phyloP scores from a whole-genome alignment of 2,888 invertebrate genomes.

The Callinectes sapidus region DNA sequence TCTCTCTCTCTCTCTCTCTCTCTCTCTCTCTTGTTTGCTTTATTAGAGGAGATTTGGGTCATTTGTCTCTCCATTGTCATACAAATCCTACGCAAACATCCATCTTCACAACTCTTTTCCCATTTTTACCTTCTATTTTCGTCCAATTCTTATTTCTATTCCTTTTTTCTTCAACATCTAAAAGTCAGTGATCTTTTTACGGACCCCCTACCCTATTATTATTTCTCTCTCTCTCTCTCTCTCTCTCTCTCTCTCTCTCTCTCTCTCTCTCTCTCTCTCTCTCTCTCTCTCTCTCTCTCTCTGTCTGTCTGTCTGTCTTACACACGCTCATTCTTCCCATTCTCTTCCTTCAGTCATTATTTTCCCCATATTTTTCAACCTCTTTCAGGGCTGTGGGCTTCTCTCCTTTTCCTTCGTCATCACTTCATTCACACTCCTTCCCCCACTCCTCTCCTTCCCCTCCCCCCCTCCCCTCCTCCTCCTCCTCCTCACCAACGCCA shows the following conservation, averaged over 20 bases:
- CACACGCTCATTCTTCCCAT: neutral
- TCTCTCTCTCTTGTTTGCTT: neutral
- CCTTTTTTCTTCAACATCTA: neutral
- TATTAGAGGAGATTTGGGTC: neutral
- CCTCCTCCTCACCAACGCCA: neutral
- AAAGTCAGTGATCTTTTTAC: neutral
- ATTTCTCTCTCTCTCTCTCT: neutral
- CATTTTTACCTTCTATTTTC: neutral
- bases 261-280: neutral
- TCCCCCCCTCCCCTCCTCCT: neutral
- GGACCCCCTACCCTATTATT: neutral
- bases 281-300: neutral
- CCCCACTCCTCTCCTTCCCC: neutral
- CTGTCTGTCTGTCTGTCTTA: neutral
- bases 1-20: neutral
- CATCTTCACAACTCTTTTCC: neutral
- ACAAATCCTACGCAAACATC: neutral
- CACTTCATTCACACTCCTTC: neutral
- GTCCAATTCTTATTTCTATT: neutral
- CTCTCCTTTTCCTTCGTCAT: conserved; percentile 17
- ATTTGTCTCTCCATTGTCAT: conserved; percentile 4
- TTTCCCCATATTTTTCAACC: neutral
- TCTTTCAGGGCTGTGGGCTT: neutral
- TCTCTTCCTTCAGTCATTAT: neutral
- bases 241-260: neutral